Percentiles rank a stretch among this genome's conserved stretches.
These are phyloP conservation scores for Alviniconcha strummeri DNA, from an alignment of 2,888 invertebrate genomes.

Conservation along the genomic window DNA sequence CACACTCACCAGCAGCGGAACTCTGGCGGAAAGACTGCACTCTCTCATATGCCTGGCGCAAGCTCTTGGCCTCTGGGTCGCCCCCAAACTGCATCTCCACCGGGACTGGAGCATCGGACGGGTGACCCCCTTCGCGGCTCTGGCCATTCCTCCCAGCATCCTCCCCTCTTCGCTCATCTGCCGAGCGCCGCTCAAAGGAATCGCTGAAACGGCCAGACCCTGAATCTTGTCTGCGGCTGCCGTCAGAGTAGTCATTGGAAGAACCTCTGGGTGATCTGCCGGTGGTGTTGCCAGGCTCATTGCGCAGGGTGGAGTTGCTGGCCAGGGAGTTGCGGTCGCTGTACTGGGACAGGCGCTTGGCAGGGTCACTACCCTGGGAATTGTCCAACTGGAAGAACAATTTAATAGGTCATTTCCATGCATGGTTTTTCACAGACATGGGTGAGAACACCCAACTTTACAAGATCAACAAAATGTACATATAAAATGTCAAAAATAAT, in stretches of 20 bases:
- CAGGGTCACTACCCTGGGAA: not conserved
- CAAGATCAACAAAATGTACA: not conserved
- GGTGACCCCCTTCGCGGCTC: not conserved
- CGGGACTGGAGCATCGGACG: not conserved
- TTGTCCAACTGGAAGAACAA: slow-evolving; percentile 8
- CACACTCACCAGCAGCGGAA: slow-evolving; percentile 37
- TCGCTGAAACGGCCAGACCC: slow-evolving; percentile 26
- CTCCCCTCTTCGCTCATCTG: not conserved
- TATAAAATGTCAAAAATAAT: not conserved
- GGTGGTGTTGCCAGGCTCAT: too few relatives aligned
- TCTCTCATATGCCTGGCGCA: slow-evolving; percentile 44
- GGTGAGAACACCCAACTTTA: not conserved
- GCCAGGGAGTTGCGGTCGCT: slow-evolving; percentile 26
- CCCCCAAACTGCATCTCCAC: slow-evolving; percentile 24
- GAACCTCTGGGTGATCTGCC: slow-evolving; percentile 1
- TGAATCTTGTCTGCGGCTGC: slow-evolving; percentile 22
- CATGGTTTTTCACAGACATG: not conserved
- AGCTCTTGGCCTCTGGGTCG: slow-evolving; percentile 41
- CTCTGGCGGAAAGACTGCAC: slow-evolving; percentile 44
- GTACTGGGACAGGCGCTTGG: slow-evolving; percentile 28
- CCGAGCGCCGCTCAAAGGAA: slow-evolving; percentile 17
- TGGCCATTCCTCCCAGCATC: not conserved
- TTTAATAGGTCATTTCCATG: too few relatives aligned
- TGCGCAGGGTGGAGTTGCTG: slow-evolving; percentile 3
- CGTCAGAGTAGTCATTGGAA: slow-evolving; percentile 2